These are phyloP conservation scores for Neotoma lepida DNA, from an alignment of 2,113 vertebrate genomes.

Conservation along the genomic window DNA sequence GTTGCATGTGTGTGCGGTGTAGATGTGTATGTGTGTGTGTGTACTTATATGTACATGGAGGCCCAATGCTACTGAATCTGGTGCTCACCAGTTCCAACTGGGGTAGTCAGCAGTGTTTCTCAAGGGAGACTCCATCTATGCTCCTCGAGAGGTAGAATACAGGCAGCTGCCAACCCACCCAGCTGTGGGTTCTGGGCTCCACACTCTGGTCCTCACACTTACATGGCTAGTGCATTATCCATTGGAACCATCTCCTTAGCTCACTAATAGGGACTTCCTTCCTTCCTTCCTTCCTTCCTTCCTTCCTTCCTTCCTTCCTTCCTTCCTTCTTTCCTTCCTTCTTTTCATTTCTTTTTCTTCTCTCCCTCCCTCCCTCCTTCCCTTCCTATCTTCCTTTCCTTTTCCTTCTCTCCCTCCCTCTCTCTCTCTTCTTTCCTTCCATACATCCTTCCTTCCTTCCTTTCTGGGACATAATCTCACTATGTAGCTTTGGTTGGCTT, in stretches of 20 bases:
- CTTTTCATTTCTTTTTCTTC: accelerated
- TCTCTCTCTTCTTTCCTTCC: not conserved
- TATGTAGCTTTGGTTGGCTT: not conserved
- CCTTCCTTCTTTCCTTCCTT: not conserved
- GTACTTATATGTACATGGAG: not conserved
- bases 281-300: not conserved
- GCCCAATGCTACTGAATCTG: not conserved
- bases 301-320: not conserved
- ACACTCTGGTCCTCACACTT: not conserved
- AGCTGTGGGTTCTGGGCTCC: not conserved
- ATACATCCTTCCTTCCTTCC: not conserved
- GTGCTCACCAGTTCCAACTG: not conserved
- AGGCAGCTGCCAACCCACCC: not conserved
- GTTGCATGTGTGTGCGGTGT: not conserved
- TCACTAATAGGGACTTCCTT: not conserved
- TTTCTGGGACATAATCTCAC: not conserved
- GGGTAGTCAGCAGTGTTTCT: not conserved
- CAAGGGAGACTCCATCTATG: not conserved
- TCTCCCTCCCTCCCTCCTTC: not conserved
- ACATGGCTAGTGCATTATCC: not conserved
- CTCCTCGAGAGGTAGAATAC: not conserved
- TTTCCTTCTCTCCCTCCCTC: not conserved
- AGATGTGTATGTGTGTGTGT: not conserved
- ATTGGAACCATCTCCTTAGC: not conserved
- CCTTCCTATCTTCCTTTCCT: accelerated